Evolutionary conservation across 2,113 vertebrate species (phyloP), one percentile per base, ranked within the genome.

Genomic region (Ondatra zibethicus): DNA sequence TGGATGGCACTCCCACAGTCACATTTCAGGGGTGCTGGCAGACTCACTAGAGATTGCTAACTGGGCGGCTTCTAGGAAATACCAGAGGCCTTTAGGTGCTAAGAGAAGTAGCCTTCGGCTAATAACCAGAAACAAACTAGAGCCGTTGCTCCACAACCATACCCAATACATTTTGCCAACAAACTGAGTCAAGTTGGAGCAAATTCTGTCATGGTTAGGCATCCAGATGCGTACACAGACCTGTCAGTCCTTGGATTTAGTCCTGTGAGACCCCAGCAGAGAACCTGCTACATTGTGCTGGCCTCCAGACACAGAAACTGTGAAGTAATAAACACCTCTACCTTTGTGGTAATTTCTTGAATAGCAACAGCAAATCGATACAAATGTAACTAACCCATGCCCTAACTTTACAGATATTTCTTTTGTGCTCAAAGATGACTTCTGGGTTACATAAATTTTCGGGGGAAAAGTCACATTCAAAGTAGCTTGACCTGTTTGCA

Each of bases 381-480:
- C 36, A 92, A 77, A 88, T 61, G 16, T 90, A 90, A 82, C 17
- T 58, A 58, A 58, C 9, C 27, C 16, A 31, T 68, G 55, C 19
- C 75, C 52, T 31, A 94, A 75, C 50, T 68, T 84, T 84, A 84
- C 7, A 93, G 17, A 16, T 93, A 93, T 80, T 80, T 42, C 27
- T 29, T 77, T 19, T 89, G 29, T 78, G 50, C 3, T n/a, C 66
- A 55, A 66, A 42, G 47, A 10, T 91, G 63, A 94, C 23, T 14
- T 92, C 73, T 82, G 31, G 17, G 29, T 94, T 84, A 84, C 21
- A 70, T 73, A 77, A 39, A 42, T 76, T 94, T 96, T 88, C 76
- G 68, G 39, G 39, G 39, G 6, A 75, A 11, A 92, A 68, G 90
- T 94, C 61, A 91, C 65, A 77, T 90, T 77, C 72, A 93, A 95